These are phyloP conservation scores for Sebastes variabilis DNA, from an alignment of 2,797 vertebrate genomes.

Conservation along the genomic window DNA sequence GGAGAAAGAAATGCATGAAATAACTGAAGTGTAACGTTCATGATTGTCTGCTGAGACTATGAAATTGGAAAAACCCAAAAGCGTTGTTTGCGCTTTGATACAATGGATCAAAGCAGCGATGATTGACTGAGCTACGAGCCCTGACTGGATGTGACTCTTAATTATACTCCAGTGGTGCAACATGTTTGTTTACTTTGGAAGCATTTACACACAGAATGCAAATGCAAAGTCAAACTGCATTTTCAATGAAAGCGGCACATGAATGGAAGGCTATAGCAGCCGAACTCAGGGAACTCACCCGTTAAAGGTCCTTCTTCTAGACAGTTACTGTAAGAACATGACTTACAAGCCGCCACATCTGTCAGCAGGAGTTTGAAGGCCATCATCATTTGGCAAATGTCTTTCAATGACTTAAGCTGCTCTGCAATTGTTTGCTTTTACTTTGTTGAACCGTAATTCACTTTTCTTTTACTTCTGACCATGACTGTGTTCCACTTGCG, in stretches of 20 bases:
- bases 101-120: constrained; percentile 12
- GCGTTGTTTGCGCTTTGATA: constrained; percentile 15
- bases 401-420: background rate
- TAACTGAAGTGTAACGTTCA: background rate
- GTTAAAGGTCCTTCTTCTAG: background rate
- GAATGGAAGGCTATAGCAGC: background rate
- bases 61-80: background rate
- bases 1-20: constrained; percentile 13
- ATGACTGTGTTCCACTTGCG: background rate
- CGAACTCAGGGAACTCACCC: background rate
- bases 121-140: background rate
- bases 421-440: background rate
- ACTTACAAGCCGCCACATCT: background rate
- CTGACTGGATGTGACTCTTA: background rate
- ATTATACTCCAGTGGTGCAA: background rate
- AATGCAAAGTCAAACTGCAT: background rate
- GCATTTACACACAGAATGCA: background rate
- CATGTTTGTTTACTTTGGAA: background rate
- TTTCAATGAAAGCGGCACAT: background rate
- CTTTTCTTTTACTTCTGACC: background rate
- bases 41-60: background rate
- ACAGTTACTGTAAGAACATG: background rate
- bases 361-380: background rate
- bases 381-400: background rate
- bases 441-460: background rate